Evolutionary conservation across 2,888 invertebrate genomes (phyloP).

Genomic region (Sarcophaga caerulescens): DNA sequence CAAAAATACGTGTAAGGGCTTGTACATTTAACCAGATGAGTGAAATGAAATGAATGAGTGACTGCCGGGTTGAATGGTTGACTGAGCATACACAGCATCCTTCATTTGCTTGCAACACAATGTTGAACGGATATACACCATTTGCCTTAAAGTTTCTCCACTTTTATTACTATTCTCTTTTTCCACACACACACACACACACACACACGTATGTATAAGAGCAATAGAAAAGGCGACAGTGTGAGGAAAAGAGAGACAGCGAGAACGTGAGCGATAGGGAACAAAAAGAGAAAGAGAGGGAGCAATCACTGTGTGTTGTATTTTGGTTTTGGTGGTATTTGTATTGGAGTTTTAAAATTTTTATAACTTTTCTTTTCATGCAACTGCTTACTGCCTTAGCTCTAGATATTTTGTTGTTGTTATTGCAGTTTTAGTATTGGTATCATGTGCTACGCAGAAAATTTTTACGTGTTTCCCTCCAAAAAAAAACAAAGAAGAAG

Average conservation of each 20-base stretch:
- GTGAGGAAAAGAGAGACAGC: too few species aligned
- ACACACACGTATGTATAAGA: too few species aligned
- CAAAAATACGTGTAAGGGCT: not conserved
- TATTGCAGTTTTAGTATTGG: conserved; percentile 23
- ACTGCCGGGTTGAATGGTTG: not conserved
- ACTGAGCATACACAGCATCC: conserved; percentile 23
- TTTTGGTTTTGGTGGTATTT: conserved; percentile 46
- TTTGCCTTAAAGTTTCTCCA: conserved; percentile 36
- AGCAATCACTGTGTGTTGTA: conserved; percentile 24
- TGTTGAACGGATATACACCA: conserved; percentile 27
- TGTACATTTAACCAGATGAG: conserved; percentile 20
- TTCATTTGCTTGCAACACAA: conserved; percentile 48
- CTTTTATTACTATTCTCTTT: not conserved
- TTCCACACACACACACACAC: not conserved
- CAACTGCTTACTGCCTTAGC: not conserved
- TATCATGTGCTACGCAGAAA: conserved; percentile 38
- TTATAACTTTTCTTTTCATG: not conserved
- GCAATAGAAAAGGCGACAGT: too few species aligned
- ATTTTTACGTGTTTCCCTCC: conserved; percentile 30
- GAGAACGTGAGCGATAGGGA: too few species aligned
- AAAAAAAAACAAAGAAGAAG: not conserved
- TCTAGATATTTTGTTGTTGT: not conserved
- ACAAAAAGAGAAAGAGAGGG: too few species aligned
- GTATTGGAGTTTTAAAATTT: conserved; percentile 32
- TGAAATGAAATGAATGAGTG: conserved; percentile 12